Percentiles rank a stretch among this genome's conserved stretches.
phyloP scores from a whole-genome alignment of 2,113 vertebrate genomes.

The Ammodytes marinus region DNA sequence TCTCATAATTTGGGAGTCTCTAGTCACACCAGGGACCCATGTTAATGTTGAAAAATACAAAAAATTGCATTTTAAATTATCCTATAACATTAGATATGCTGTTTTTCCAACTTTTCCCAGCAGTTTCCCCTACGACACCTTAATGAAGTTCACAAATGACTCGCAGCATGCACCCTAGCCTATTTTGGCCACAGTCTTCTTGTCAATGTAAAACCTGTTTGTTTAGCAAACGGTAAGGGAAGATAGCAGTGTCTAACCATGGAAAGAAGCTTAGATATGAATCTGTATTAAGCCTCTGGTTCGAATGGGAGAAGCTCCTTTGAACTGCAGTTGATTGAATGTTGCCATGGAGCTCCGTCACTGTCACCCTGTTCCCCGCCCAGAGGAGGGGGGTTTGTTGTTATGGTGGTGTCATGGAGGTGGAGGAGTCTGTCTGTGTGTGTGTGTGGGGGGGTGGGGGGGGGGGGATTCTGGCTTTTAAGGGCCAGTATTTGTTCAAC shows the following conservation, averaged over 20 bases:
- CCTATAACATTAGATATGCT: neutral
- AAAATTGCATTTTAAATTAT: neutral
- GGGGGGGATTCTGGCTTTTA: constrained; percentile 17
- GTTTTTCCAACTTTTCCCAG: neutral
- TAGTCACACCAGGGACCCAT: too few relatives aligned
- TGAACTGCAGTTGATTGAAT: neutral
- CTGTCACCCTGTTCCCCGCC: neutral
- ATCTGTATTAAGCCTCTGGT: neutral
- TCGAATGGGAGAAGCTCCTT: neutral
- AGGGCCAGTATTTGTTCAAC: constrained; percentile 50
- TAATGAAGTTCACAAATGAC: neutral
- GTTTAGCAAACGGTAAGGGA: neutral
- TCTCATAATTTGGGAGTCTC: too few relatives aligned
- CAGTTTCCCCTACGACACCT: neutral
- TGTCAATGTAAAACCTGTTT: neutral
- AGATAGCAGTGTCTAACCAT: neutral
- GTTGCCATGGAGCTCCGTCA: constrained; percentile 16
- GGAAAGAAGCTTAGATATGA: neutral
- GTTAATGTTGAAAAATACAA: too few relatives aligned
- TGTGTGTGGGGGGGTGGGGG: neutral
- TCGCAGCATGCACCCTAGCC: neutral
- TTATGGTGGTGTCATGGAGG: neutral
- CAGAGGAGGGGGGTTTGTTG: neutral
- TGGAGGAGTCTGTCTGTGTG: too few relatives aligned
- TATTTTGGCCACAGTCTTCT: neutral